Base-by-base conservation (phyloP, 2,797 vertebrate species). In the Clarias laeviceps region DNA sequence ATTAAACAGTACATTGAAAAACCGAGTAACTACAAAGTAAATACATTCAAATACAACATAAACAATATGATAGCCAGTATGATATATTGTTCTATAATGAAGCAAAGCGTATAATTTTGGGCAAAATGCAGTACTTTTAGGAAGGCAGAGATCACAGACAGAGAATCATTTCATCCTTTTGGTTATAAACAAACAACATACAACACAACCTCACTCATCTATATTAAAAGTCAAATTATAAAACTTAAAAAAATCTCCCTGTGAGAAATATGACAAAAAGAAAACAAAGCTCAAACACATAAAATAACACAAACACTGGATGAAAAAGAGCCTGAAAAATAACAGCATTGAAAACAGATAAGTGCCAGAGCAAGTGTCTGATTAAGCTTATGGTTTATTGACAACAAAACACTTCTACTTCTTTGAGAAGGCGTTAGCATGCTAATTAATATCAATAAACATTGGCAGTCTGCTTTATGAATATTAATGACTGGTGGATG, bases 401-500 rank as follows among this genome's bases (percentile, higher is more conserved):
- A 32, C 17, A 29, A 20, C 6, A 56, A 77, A 77, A 69, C 18
- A 29, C 27, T 77, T 57, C 17, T 32, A 9, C 8, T 56, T 56
- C 27, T 56, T 57, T 20, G n/a, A 76, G n/a, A 29, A 57, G 40
- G 5, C 0, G 37, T 17, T 50, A 50, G 4, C 2, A 73, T 15
- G 40, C 24, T 15, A 50, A 50, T 73, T 73, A n/a, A 73, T 73
- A n/a, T 73, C 24, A 73, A 8, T 50, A 50, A 73, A 73, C 37
- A 73, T 3, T 27, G 22, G 22, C 37, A n/a, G 0, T 50, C 69
- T 50, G 22, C 37, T 72, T 72, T 72, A 24, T 50, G 24, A 73
- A 50, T 73, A 73, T 73, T 73, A 73, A 73, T 73, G 24, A 73
- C 45, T 27, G 27, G 24, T 72, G 69, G 37, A 50, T 45, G 4